phyloP scores from a whole-genome alignment of 2,888 invertebrate species.

The Himalopsyche japonica region DNA sequence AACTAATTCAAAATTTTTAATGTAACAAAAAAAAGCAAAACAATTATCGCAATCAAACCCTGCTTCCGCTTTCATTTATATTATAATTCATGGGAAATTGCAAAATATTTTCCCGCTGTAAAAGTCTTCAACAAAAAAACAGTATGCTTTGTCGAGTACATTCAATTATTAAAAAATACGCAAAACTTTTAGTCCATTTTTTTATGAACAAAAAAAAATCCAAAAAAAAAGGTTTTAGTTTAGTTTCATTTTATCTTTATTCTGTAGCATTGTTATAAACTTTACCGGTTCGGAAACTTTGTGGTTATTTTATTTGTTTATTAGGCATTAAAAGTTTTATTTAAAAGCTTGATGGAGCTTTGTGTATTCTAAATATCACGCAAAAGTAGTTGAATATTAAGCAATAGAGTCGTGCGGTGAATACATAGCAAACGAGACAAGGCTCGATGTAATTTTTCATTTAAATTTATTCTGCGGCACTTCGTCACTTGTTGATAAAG shows the following conservation, averaged over 20 bases:
- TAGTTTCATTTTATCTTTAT: background rate
- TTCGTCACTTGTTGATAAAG: background rate
- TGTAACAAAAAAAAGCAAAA: no score
- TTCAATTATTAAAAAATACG: background rate
- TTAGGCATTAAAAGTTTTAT: background rate
- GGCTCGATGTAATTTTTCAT: background rate
- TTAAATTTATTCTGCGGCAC: background rate
- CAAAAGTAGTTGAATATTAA: background rate
- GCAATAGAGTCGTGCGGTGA: background rate
- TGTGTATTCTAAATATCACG: background rate
- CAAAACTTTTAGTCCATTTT: background rate
- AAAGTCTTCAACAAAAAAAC: background rate
- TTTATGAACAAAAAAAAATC: background rate
- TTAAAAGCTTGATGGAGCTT: background rate
- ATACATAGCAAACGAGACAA: background rate
- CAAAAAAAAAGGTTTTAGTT: background rate
- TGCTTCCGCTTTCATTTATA: background rate
- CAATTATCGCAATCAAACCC: no score
- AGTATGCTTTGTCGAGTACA: background rate
- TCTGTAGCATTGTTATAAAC: background rate
- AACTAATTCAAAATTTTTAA: no score
- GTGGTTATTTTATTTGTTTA: background rate
- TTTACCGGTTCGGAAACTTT: background rate
- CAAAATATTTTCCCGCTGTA: background rate
- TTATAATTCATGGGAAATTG: background rate